phyloP scores from a whole-genome alignment of 2,797 vertebrate genomes.

The Helarctos malayanus region DNA sequence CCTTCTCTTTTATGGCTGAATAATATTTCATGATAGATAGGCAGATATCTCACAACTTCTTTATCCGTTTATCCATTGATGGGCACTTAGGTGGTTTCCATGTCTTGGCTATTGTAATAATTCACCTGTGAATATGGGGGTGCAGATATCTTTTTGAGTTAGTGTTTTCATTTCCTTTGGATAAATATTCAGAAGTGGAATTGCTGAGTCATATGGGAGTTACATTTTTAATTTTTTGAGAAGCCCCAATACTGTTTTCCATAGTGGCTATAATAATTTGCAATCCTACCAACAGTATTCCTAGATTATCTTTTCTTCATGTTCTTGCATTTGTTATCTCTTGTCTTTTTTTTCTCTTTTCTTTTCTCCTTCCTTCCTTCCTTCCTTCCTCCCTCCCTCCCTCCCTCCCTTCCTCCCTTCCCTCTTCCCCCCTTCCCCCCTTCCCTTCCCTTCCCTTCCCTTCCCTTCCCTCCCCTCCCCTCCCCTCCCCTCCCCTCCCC shows the following conservation, averaged over 20 bases:
- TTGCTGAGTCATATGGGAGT: background rate
- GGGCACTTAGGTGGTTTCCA: background rate
- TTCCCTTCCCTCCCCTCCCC: no score
- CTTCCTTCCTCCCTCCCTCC: no score
- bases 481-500: no score
- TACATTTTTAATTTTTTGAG: background rate
- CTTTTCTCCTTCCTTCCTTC: no score
- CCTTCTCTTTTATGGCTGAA: background rate
- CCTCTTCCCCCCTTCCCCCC: accelerated
- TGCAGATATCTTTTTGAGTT: background rate
- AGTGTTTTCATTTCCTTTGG: background rate
- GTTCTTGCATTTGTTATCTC: background rate
- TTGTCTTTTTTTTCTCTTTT: no score
- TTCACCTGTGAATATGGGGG: background rate
- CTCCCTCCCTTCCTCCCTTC: no score
- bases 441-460: no score
- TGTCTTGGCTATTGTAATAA: background rate
- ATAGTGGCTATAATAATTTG: background rate
- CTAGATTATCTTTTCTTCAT: background rate
- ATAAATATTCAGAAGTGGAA: background rate
- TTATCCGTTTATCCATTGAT: background rate
- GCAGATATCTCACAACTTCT: background rate
- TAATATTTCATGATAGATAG: background rate
- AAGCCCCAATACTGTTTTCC: background rate
- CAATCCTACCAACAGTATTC: background rate